Conservation (phyloP, 1,140 invertebrate genomes). For the Anastrepha ludens region DNA sequence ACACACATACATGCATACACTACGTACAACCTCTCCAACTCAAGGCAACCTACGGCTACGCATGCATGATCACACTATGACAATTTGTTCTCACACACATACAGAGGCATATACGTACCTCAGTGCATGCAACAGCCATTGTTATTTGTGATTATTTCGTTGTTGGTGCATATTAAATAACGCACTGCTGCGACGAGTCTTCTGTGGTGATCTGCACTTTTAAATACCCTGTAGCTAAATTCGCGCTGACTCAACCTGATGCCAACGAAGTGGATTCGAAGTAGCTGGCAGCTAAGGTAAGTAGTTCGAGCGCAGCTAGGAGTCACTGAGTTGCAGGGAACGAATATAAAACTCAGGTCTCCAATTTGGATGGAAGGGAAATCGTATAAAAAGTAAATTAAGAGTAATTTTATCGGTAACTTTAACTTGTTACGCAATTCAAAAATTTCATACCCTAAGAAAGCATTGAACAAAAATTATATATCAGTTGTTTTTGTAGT, state of each 20-base stretch:
- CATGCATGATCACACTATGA: constrained; percentile 6
- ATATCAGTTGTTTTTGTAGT: too few relatives aligned
- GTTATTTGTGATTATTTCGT: background rate
- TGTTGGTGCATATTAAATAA: constrained; percentile 17
- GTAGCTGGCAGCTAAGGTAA: too few relatives aligned
- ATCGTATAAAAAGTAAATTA: too few relatives aligned
- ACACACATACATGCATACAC: background rate
- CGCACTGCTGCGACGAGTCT: background rate
- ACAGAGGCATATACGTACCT: background rate
- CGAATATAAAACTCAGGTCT: too few relatives aligned
- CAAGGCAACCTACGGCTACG: background rate
- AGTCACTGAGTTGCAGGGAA: too few relatives aligned
- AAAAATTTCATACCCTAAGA: too few relatives aligned
- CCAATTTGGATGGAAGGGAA: too few relatives aligned
- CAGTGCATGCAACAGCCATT: background rate
- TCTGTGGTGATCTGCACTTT: background rate
- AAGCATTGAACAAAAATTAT: too few relatives aligned
- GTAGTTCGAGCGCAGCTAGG: too few relatives aligned
- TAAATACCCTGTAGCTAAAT: background rate
- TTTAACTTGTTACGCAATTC: too few relatives aligned
- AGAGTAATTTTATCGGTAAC: too few relatives aligned
- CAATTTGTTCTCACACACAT: background rate
- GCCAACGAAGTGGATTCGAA: too few relatives aligned
- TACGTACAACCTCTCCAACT: background rate
- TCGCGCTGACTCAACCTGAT: background rate